phyloP scores from a whole-genome alignment of 2,113 vertebrate species.

The Ammodytes marinus region DNA sequence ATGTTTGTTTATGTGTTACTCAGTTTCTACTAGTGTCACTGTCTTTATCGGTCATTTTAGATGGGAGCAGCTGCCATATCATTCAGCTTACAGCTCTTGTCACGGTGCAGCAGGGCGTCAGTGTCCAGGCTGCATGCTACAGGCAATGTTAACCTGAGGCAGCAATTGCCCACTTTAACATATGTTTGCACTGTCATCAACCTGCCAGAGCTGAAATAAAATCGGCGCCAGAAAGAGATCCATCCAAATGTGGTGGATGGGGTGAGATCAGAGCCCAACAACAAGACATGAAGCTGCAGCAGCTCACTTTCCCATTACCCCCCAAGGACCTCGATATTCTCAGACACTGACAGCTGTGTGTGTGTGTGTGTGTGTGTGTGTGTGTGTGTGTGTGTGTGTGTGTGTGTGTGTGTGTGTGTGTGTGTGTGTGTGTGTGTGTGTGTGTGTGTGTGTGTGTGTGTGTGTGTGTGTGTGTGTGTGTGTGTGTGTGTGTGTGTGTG shows the following conservation, averaged over 20 bases:
- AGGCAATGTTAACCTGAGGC: not conserved
- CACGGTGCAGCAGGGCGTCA: not conserved
- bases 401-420: no score
- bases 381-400: no score
- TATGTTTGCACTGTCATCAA: not conserved
- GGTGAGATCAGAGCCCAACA: slow-evolving; percentile 31
- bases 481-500: no score
- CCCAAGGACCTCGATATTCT: slow-evolving; percentile 11
- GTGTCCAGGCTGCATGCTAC: not conserved
- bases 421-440: no score
- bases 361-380: not conserved
- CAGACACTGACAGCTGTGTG: slow-evolving; percentile 52
- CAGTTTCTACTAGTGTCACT: not conserved
- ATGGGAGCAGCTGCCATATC: not conserved
- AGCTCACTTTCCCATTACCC: not conserved
- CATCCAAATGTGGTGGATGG: not conserved
- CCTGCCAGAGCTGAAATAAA: not conserved
- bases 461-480: no score
- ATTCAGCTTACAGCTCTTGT: not conserved
- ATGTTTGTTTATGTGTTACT: not conserved
- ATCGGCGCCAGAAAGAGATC: not conserved
- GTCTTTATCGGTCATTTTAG: not conserved
- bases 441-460: no score
- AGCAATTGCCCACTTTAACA: not conserved
- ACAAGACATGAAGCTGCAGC: not conserved